phyloP scores from a whole-genome alignment of 2,888 invertebrate genomes.

The Tenthredo amoena region DNA sequence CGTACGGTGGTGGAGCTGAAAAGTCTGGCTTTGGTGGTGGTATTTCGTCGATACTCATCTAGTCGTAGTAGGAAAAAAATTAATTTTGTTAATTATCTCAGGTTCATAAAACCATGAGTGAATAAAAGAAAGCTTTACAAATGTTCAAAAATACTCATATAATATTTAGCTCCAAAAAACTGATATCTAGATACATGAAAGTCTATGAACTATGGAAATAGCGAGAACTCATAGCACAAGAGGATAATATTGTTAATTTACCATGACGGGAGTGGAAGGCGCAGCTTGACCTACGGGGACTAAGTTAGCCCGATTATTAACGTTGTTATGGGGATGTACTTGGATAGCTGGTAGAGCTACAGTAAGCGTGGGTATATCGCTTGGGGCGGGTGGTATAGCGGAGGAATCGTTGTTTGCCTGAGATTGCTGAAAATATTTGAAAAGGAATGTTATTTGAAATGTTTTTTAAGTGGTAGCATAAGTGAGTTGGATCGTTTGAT shows the following conservation, averaged over 20 bases:
- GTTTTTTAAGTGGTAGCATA: background rate
- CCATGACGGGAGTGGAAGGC: slow-evolving; percentile 48
- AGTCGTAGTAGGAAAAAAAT: background rate
- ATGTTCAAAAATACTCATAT: background rate
- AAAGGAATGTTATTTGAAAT: background rate
- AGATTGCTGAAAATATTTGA: slow-evolving; percentile 59
- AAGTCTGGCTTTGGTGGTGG: slow-evolving; percentile 92
- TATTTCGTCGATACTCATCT: slow-evolving; percentile 80
- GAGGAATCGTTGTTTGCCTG: slow-evolving; percentile 62
- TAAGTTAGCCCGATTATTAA: slow-evolving; percentile 34
- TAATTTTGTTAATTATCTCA: background rate
- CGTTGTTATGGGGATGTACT: slow-evolving; percentile 47
- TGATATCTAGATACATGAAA: background rate
- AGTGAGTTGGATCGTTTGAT: background rate
- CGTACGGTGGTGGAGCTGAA: slow-evolving; percentile 93
- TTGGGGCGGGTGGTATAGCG: slow-evolving; percentile 59
- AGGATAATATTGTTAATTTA: slow-evolving; percentile 1
- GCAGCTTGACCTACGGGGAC: slow-evolving; percentile 48
- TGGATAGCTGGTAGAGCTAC: slow-evolving; percentile 64
- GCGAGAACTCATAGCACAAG: background rate
- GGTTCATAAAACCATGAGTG: background rate
- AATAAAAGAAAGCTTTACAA: background rate
- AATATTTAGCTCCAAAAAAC: background rate
- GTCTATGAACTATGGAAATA: background rate
- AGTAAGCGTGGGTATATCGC: slow-evolving; percentile 63